Conservation (phyloP, 2,113 vertebrate species). For the Monarcha castaneiventris region DNA sequence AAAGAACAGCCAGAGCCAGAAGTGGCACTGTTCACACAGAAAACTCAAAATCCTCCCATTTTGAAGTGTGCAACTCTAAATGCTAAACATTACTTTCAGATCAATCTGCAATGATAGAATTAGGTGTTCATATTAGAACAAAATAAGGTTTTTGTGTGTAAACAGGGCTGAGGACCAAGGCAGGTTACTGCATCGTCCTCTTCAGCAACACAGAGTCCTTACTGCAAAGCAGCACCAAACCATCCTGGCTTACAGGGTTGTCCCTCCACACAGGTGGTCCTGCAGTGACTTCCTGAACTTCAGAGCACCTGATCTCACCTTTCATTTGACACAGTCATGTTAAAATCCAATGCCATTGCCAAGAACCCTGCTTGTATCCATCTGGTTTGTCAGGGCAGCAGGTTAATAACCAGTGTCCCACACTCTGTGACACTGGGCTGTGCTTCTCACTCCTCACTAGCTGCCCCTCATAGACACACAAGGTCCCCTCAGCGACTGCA, state of each 20-base stretch:
- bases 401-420: accelerated
- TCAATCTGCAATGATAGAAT: neutral
- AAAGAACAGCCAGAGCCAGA: neutral
- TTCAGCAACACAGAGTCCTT: neutral
- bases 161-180: neutral
- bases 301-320: neutral
- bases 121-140: neutral
- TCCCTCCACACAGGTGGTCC: neutral
- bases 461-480: neutral
- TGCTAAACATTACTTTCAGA: neutral
- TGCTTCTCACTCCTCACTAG: neutral
- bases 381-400: accelerated
- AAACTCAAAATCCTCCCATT: neutral
- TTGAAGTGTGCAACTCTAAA: neutral
- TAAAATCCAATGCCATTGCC: neutral
- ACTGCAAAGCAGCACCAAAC: neutral
- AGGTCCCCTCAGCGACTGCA: neutral
- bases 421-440: accelerated
- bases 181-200: neutral
- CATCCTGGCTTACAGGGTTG: accelerated
- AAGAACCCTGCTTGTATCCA: too few species aligned
- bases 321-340: accelerated
- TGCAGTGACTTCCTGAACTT: neutral
- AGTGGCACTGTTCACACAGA: neutral
- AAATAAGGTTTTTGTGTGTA: neutral